A percentile compares a stretch with the other conserved stretches of the same genome.
Conservation (phyloP, 2,888 invertebrate species). For the Tachystola acroxantha region DNA sequence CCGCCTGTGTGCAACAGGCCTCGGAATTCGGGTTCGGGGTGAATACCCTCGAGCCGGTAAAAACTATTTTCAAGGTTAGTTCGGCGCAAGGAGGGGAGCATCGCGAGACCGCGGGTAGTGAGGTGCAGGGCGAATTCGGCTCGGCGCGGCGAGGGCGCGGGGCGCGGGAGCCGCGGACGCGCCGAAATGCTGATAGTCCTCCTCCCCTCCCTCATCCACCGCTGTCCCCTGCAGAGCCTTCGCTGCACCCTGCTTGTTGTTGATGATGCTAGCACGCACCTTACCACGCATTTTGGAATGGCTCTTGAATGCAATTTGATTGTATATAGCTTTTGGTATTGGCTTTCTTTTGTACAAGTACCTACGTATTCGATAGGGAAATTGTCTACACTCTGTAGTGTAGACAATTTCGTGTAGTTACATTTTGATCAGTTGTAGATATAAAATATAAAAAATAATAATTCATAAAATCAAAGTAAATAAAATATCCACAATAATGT, state of each 20-base stretch:
- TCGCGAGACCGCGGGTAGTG: constrained; percentile 51
- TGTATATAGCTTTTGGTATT: too few species aligned
- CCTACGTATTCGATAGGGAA: too few species aligned
- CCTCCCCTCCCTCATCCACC: constrained; percentile 33
- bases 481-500: too few species aligned
- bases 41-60: constrained; percentile 76
- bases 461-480: too few species aligned
- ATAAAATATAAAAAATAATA: too few species aligned
- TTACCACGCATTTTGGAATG: background rate
- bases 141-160: constrained; percentile 38
- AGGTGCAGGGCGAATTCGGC: constrained; percentile 68
- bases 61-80: constrained; percentile 78
- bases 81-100: constrained; percentile 65
- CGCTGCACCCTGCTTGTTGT: constrained; percentile 35
- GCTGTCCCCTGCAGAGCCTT: constrained; percentile 23
- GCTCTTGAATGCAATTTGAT: background rate
- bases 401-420: too few species aligned
- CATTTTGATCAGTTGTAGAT: too few species aligned
- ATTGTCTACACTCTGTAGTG: too few species aligned
- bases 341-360: too few species aligned
- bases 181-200: constrained; percentile 73
- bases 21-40: constrained; percentile 75
- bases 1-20: constrained; percentile 58
- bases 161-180: constrained; percentile 48
- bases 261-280: background rate